Evolutionary conservation across 2,888 invertebrate species (phyloP).

Genomic region (Galerucella calmariensis): DNA sequence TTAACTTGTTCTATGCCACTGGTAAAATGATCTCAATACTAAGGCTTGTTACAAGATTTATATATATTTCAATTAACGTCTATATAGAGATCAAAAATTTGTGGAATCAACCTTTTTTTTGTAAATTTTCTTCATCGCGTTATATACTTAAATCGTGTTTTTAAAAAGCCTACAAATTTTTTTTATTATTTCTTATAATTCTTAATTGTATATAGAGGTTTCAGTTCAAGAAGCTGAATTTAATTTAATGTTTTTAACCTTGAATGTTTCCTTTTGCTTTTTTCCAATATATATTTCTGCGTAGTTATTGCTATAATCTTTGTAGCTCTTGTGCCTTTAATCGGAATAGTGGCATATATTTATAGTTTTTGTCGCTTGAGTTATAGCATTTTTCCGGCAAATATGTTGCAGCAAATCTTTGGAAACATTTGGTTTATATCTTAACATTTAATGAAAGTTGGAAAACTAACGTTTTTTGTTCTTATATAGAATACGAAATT

Average conservation of each 20-base stretch:
- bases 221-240: background rate
- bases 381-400: background rate
- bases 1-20: background rate
- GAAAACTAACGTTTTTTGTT: no score
- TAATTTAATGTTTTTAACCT: background rate
- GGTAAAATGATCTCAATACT: no score
- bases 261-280: background rate
- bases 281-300: background rate
- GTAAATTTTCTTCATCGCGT: no score
- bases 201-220: background rate
- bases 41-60: no score
- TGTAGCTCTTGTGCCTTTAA: conserved; percentile 2
- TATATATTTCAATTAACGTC: no score
- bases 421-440: no score
- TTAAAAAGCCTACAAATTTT: background rate
- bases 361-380: background rate
- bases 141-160: no score
- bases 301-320: background rate
- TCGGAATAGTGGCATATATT: background rate
- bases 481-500: no score
- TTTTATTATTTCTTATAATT: background rate
- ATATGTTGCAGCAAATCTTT: background rate
- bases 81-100: no score
- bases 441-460: no score
- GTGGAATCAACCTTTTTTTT: no score